Evolutionary conservation across 2,113 vertebrate species (phyloP).

Genomic region (Cyrtonyx montezumae): DNA sequence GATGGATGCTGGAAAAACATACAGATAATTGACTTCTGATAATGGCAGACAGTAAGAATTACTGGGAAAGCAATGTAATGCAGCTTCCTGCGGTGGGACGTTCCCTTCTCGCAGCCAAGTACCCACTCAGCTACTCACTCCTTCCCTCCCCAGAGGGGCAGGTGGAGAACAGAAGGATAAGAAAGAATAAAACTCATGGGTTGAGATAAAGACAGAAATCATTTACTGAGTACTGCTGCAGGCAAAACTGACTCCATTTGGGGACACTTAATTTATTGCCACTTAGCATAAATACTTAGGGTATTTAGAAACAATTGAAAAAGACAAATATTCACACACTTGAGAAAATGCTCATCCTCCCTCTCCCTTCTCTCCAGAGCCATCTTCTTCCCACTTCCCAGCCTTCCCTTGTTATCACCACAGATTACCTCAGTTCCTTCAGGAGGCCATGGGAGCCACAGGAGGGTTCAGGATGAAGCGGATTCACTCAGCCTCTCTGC

Average conservation of each 20-base stretch:
- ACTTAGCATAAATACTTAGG: not conserved
- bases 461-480: not conserved
- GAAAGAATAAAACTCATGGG: not conserved
- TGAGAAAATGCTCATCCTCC: accelerated
- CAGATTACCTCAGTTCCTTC: not conserved
- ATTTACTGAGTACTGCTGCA: not conserved
- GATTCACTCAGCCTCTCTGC: not conserved
- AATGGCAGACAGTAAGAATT: not conserved
- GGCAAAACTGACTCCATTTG: not conserved
- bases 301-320: not conserved
- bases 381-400: not conserved
- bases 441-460: not conserved
- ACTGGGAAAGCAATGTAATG: not conserved
- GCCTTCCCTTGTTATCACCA: accelerated
- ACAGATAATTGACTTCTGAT: not conserved
- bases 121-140: not conserved
- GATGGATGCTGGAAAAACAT: not conserved
- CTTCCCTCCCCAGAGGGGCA: not conserved
- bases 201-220: not conserved
- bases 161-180: not conserved
- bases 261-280: not conserved
- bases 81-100: not conserved
- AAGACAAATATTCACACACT: not conserved
- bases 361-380: not conserved
- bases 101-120: not conserved